phyloP scores from a whole-genome alignment of 2,888 invertebrate genomes.

The Tiliacea citrago region DNA sequence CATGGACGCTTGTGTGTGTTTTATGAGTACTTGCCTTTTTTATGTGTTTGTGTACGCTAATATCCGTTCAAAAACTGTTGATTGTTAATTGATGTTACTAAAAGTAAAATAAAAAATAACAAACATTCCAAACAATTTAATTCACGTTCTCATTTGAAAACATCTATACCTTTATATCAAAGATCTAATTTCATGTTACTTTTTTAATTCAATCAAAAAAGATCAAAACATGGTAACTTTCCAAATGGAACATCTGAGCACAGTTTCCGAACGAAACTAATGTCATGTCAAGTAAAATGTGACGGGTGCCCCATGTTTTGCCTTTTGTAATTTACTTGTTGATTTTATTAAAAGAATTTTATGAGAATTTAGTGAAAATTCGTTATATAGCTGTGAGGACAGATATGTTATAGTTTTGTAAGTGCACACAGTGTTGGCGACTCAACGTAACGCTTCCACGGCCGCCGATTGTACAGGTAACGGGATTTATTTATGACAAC shows the following conservation, averaged over 20 bases:
- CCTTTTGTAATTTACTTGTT: conserved; percentile 87
- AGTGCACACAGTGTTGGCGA: conserved; percentile 70
- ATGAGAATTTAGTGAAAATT: conserved; percentile 78
- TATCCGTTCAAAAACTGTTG: conserved; percentile 30
- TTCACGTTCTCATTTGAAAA: neutral
- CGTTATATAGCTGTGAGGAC: conserved; percentile 68
- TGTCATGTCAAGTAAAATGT: conserved; percentile 80
- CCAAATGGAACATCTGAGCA: conserved; percentile 9
- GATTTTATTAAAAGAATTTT: conserved; percentile 83
- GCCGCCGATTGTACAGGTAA: conserved; percentile 85
- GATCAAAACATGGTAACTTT: conserved; percentile 16
- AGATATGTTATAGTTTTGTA: conserved; percentile 81
- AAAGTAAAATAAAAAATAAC: neutral
- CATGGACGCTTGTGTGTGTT: neutral
- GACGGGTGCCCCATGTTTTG: conserved; percentile 86
- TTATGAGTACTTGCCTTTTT: neutral
- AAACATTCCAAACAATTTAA: neutral
- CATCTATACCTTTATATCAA: too few species aligned
- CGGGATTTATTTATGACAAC: conserved; percentile 89
- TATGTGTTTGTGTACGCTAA: conserved; percentile 12
- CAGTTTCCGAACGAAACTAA: conserved; percentile 67
- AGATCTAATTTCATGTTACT: neutral
- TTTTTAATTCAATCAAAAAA: too few species aligned
- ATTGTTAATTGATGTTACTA: neutral
- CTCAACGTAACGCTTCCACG: conserved; percentile 72